phyloP scores from a whole-genome alignment of 2,113 vertebrate genomes.

The Melozone crissalis region DNA sequence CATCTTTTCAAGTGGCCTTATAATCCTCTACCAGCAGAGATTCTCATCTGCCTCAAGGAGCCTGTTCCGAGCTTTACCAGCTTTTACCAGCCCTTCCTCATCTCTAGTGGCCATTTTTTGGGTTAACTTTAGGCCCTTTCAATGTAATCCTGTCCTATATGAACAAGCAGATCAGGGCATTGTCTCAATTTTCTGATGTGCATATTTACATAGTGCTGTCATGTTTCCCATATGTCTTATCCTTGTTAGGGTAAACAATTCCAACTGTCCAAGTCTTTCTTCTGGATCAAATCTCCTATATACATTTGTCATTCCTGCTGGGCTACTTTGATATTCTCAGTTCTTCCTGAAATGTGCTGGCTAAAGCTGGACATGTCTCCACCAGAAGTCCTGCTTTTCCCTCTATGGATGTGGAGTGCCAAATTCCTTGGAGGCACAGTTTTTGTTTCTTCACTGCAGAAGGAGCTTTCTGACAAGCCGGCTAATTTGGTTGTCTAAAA shows the following conservation, averaged over 20 bases:
- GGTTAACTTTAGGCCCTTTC: not conserved
- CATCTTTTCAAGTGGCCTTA: not conserved
- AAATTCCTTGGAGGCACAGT: not conserved
- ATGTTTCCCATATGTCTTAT: not conserved
- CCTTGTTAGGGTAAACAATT: not conserved
- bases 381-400: not conserved
- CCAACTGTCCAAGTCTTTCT: not conserved
- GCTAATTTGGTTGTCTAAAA: not conserved
- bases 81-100: not conserved
- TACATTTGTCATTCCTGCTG: not conserved
- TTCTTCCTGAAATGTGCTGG: not conserved
- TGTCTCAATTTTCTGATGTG: not conserved
- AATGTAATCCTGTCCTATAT: not conserved
- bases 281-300: not conserved
- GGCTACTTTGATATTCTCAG: not conserved
- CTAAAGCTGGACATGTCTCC: not conserved
- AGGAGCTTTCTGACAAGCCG: not conserved
- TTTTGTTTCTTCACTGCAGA: not conserved
- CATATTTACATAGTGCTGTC: not conserved
- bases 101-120: not conserved
- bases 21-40: rapidly evolving
- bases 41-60: not conserved
- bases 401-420: not conserved
- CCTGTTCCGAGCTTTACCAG: not conserved
- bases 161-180: not conserved